Base-by-base conservation (phyloP, 2,888 invertebrate genomes). In the Ectropis crepuscularia region DNA sequence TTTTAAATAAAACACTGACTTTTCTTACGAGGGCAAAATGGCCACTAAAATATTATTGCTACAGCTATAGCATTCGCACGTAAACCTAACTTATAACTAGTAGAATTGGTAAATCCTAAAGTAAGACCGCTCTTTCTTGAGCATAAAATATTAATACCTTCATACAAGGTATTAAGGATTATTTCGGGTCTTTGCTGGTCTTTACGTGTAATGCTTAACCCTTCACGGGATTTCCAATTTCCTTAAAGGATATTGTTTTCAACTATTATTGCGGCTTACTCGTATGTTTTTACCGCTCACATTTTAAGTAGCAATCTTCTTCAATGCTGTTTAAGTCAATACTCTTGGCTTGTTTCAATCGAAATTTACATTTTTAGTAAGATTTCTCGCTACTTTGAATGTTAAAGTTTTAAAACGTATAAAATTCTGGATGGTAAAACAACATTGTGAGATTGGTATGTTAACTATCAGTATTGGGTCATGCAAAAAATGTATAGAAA, bases 11-110 rank as follows among this genome's bases (percentile, higher is more conserved):
- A 90, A 88, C 86, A 87, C 87, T 85, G 80, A 88, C 85, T 87
- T 85, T 83, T 82, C 84, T 83, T 83, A 89, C 88, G 86, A 90
- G 88, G 88, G 86, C 88, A 75, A 77, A 90, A 92, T 83, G 82
- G 79, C 82, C 88, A 88, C 86, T 91, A 88, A 91, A 92, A 90
- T 74, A 88, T 91, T 89, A 92, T 87, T 88, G 89, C 88, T 88
- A 90, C 86, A 86, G 89, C 86, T 87, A 89, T 86, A 89, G 89
- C 89, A 88, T 86, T 89, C 83, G 82, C 83, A 85, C 81, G 82
- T 86, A 88, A 86, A 86, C 84, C 87, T 86, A 87, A 89, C 90
- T 89, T 89, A 90, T 86, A 89, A 91, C 90, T 89, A 89, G 90
- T 86, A 89, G 90, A 90, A 90, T 86, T 87, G 88, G 87, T 85